Base-by-base conservation (phyloP, 2,113 vertebrate genomes). In the Arothron firmamentum region DNA sequence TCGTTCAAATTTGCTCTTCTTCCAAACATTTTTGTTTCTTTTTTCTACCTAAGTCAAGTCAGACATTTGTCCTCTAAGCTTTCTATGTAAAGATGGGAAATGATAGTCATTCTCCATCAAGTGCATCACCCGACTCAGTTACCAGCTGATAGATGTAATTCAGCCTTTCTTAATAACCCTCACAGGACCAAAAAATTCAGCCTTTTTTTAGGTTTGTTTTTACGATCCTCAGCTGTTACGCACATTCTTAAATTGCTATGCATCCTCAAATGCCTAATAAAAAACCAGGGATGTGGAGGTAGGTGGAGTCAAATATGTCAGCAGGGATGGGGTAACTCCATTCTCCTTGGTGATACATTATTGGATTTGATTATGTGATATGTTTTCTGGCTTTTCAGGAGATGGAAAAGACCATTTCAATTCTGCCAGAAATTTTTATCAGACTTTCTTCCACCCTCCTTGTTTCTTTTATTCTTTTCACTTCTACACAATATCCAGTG, bases 241-340 rank as follows among this genome's bases (percentile, higher is more conserved):
- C 17, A 47, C 14, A 47, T 16, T 47, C 9, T 11, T 45, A 45
- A 45, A 45, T 45, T 45, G 42, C 42, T 2, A 13, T 45, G 6
- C 15, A 14, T 15, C 43, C 43, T 13, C 4, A 1, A 17, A 17
- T 17, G 5, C 1, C 14, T 45, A 45, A 45, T 17, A 15, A 43
- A 43, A 14, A 31, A 31, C 5, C 28, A 5, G 28, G 9, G 12
- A 45, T 45, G 43, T 6, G 2, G 43, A 38, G 34, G 34, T 38
- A 12, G 34, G 34, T 12, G 34, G 34, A 38, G 34, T 62, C 16
- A 66, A 78, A 74, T 83, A 75, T 64, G 50, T 69, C 55, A 65
- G 58, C 34, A 5, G 55, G 76, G 62, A 23, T 7, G 11, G 20
- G 70, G 60, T 23, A 62, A 59, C 42, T 23, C 60, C 31, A 42